phyloP scores from a whole-genome alignment of 2,113 vertebrate species.

The Halichoerus grypus region DNA sequence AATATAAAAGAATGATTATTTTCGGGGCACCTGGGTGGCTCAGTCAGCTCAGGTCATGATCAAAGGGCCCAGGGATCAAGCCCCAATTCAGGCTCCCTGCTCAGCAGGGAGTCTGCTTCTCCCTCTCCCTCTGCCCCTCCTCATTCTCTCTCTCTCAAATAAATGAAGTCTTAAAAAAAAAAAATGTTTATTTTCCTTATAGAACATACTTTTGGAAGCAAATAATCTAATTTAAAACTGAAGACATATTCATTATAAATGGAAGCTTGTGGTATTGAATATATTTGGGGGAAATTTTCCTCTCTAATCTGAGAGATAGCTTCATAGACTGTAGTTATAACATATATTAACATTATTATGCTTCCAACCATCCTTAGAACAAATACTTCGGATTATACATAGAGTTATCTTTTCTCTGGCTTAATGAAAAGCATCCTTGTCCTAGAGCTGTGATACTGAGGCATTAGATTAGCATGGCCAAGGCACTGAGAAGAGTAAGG shows the following conservation, averaged over 20 bases:
- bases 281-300: background rate
- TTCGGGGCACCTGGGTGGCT: background rate
- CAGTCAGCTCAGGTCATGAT: too few relatives aligned
- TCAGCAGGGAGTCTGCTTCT: too few relatives aligned
- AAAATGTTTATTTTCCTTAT: constrained; percentile 23
- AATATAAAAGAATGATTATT: background rate
- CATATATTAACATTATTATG: background rate
- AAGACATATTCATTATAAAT: background rate
- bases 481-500: background rate
- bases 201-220: background rate
- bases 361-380: constrained; percentile 2
- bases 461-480: background rate
- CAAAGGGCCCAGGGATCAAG: too few relatives aligned
- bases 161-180: too few relatives aligned
- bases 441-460: background rate
- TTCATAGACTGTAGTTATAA: background rate
- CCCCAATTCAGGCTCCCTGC: too few relatives aligned
- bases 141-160: too few relatives aligned
- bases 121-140: too few relatives aligned
- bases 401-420: constrained; percentile 5
- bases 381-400: background rate
- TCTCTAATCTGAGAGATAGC: background rate
- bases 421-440: background rate
- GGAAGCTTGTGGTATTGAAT: background rate
- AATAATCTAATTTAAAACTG: constrained; percentile 25